Evolutionary conservation across 1,140 invertebrate genomes (phyloP).

Genomic region (Gyrodactylus bullatarudis): DNA sequence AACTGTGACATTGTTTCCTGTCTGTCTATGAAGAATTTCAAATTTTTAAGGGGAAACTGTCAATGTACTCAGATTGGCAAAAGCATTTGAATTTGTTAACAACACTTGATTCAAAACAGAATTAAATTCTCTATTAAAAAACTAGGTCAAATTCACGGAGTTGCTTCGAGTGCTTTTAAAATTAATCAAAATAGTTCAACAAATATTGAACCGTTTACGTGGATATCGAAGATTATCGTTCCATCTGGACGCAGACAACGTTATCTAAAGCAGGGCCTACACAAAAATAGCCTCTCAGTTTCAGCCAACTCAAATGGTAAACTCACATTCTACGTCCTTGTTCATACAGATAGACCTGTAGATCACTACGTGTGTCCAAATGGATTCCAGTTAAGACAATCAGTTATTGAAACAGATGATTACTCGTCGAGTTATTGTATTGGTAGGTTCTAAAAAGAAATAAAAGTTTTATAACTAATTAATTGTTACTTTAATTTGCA

Average conservation of each 20-base stretch:
- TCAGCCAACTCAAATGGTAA: background rate
- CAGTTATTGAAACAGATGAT: background rate
- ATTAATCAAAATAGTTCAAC: background rate
- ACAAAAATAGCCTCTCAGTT: background rate
- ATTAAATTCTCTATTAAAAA: too few relatives aligned
- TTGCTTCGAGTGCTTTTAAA: background rate
- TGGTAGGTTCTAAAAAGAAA: background rate
- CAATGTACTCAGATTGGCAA: too few relatives aligned
- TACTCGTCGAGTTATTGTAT: background rate
- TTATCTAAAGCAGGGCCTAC: background rate
- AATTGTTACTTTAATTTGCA: background rate
- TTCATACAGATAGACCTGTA: background rate
- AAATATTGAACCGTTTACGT: background rate
- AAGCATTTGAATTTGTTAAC: too few relatives aligned
- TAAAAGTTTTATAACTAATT: background rate
- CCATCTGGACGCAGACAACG: background rate
- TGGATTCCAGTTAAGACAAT: background rate
- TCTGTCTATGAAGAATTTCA: too few relatives aligned
- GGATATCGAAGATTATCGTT: background rate
- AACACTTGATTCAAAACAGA: too few relatives aligned
- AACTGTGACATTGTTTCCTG: too few relatives aligned
- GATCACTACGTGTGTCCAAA: background rate
- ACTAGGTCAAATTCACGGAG: background rate
- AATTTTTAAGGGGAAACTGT: too few relatives aligned
- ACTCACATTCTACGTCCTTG: background rate